Evolutionary conservation across 2,113 vertebrate species (phyloP).

Genomic region (Acanthisitta chloris): DNA sequence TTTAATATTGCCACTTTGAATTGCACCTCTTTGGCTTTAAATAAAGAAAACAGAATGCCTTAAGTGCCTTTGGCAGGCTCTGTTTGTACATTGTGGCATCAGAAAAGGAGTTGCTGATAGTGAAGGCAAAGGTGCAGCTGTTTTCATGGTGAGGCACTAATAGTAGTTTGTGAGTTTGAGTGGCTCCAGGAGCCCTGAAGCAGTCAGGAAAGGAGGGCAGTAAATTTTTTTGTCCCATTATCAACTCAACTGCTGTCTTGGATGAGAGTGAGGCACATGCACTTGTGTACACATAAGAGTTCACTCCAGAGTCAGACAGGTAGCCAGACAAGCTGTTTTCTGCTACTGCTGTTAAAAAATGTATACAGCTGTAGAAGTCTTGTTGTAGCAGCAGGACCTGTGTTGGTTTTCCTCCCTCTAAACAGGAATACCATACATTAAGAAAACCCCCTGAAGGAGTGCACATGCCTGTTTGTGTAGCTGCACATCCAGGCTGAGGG

Average conservation of each 20-base stretch:
- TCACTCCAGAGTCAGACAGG: background rate
- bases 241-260: background rate
- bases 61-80: background rate
- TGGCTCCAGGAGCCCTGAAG: background rate
- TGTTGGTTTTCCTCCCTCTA: background rate
- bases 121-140: background rate
- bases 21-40: background rate
- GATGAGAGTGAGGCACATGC: background rate
- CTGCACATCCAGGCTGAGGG: background rate
- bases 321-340: background rate
- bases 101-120: background rate
- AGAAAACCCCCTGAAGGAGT: background rate
- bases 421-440: background rate
- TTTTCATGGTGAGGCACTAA: background rate
- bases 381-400: background rate
- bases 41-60: background rate
- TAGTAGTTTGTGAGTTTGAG: background rate
- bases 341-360: background rate
- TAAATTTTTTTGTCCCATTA: background rate
- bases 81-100: background rate
- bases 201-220: background rate
- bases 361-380: background rate
- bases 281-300: background rate
- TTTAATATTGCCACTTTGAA: background rate
- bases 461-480: accelerated